phyloP scores from a whole-genome alignment of 2,113 vertebrate genomes.

The Empidonax alnorum region DNA sequence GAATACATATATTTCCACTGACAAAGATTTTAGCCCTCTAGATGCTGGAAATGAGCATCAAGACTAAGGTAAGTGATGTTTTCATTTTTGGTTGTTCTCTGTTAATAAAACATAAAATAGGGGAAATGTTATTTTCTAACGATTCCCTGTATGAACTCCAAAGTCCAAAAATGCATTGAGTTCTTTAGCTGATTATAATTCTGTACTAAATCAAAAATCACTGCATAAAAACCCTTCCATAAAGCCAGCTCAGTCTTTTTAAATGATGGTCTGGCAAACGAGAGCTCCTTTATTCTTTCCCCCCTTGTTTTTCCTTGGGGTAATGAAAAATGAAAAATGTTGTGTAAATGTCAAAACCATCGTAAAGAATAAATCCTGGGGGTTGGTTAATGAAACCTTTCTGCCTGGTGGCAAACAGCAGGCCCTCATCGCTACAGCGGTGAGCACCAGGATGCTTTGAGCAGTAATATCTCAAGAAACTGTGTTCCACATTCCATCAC shows the following conservation, averaged over 20 bases:
- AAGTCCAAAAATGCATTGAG: background rate
- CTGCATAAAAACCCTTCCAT: constrained; percentile 24
- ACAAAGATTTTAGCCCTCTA: background rate
- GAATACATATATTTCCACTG: background rate
- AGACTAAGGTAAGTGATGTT: background rate
- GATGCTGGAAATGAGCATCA: background rate
- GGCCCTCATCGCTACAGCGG: constrained; percentile 2
- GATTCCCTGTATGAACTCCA: background rate
- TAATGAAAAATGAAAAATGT: constrained; percentile 71
- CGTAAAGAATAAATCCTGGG: constrained; percentile 71
- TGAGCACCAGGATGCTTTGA: constrained; percentile 44
- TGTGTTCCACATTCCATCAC: constrained; percentile 43
- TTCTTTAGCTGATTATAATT: constrained; percentile 9
- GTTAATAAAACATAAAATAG: background rate
- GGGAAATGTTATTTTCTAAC: background rate
- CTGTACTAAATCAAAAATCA: constrained; percentile 51
- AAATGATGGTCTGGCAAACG: constrained; percentile 15
- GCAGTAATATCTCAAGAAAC: constrained; percentile 60
- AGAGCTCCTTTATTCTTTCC: constrained; percentile 48
- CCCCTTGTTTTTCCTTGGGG: constrained; percentile 57
- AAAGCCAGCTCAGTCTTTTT: constrained; percentile 39
- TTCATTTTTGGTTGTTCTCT: background rate
- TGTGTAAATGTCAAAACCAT: constrained; percentile 73
- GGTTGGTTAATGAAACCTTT: constrained; percentile 73
- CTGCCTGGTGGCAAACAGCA: constrained; percentile 64